Base-by-base conservation (phyloP, 2,113 vertebrate genomes). In the Gallinago media region DNA sequence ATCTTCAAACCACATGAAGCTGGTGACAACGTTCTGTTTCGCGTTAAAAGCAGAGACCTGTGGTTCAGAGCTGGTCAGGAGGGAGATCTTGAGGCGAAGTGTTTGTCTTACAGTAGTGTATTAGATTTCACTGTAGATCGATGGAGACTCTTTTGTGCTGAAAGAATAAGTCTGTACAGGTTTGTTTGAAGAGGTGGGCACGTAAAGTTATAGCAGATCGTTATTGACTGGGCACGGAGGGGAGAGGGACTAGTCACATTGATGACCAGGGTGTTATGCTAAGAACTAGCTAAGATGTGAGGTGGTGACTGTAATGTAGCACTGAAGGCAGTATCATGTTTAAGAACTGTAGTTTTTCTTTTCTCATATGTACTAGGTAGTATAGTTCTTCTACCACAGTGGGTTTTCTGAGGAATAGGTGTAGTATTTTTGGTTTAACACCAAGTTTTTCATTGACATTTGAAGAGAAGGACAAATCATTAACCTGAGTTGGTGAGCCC, bases 401-500 rank as follows among this genome's bases (percentile, higher is more conserved):
- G n/a, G 8, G 5, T 71, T 36, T 80, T 90, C 32, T 61, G 76
- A 89, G 56, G 38, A 52, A 2, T 38, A 12, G 2, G 42, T 68
- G n/a, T 94, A 71, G 66, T 94, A 67, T 85, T 96, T 93, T 55
- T 82, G 40, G 8, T 84, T 67, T 92, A 75, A 31, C 52, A 4
- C 70, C 27, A 62, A 18, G 29, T 63, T 78, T 90, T 90, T 88
- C 54, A 5, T 9, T 85, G 61, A n/a, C 11, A 7, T 84, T 89
- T 75, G 73, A 81, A 65, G 44, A 34, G 26, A 71, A 84, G 55
- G 22, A 54, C 59, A 55, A 77, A 91, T 90, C 44, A 74, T 94
- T 95, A 89, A 90, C 72, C 22, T 76, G 62, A 82, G 25, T 61
- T 72, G 40, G 32, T 10, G 31, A 83, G 76, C 68, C 42, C n/a